Evolutionary conservation across 2,113 vertebrate species (phyloP), one percentile per base, ranked within the genome.

Genomic region (Oncorhynchus keta): DNA sequence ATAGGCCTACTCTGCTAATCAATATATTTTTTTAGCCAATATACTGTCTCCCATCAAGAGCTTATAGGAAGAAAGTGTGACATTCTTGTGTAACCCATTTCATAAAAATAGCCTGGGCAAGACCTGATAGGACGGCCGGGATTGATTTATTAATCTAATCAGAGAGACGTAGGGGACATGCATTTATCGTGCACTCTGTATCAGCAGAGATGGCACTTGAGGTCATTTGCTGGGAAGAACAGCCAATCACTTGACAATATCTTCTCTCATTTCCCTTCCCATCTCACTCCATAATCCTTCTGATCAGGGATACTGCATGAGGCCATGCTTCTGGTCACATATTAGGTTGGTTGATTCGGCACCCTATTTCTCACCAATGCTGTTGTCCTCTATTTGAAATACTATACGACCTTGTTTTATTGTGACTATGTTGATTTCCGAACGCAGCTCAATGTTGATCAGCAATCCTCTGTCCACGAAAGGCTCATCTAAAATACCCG

Each of bases 81-180:
- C 82, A 86, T 84, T 83, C 78, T 82, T 87, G 80, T 82, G 83
- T 88, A 91, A 90, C 82, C 89, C 84, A 88, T 89, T 91, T 92
- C 70, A 88, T 83, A 90, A 91, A 92, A 92, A 92, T 92, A 91
- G 88, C 79, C 72, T n/a, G 2, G 48, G 70, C 69, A 70, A 78
- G 85, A 86, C 76, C 81, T 83, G 85, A 88, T 77, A 81, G 32
- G 70, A 81, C 68, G 73, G 73, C 73, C 81, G 70, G 75, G 81
- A 92, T 92, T 92, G 90, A 92, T 93, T 90, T 92, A 91, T 92
- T 92, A 92, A 93, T 92, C 83, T 88, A 92, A 93, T 93, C 90
- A 92, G 84, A 80, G 77, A 78, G 70, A 85, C 85, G 86, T 85
- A 86, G 85, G 87, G 75, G 78, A 86, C 82, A 86, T 87, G 84